Evolutionary conservation across 1,140 invertebrate genomes (phyloP).

Genomic region (Stegodyphus dumicola): DNA sequence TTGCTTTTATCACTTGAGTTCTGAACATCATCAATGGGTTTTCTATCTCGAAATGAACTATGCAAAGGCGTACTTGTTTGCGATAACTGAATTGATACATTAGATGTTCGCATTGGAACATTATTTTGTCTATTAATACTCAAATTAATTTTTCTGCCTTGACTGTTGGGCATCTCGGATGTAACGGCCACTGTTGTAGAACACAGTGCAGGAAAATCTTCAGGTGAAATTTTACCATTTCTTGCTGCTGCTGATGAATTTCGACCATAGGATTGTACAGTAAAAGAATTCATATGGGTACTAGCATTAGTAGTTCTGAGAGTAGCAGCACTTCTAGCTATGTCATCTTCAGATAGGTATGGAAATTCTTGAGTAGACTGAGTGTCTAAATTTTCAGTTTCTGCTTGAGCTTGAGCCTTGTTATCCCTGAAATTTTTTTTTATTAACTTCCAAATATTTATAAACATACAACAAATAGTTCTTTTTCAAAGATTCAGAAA

Average conservation of each 20-base stretch:
- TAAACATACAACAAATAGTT: too few relatives aligned
- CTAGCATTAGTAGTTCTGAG: not conserved
- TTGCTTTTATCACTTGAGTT: not conserved
- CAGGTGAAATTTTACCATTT: constrained; percentile 19
- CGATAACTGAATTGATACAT: not conserved
- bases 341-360: constrained; percentile 52
- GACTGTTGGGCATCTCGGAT: not conserved
- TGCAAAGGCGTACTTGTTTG: not conserved
- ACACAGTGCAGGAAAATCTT: constrained; percentile 48
- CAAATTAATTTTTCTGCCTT: constrained; percentile 1
- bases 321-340: not conserved
- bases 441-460: too few relatives aligned
- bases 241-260: not conserved
- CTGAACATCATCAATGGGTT: not conserved
- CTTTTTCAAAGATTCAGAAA: too few relatives aligned
- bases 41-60: not conserved
- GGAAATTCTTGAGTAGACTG: constrained; percentile 45
- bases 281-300: not conserved
- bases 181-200: not conserved
- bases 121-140: not conserved
- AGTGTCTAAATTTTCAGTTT: constrained; percentile 34
- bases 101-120: not conserved
- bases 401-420: not conserved
- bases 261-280: constrained; percentile 8
- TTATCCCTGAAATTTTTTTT: not conserved